Evolutionary conservation across 92 coral and sea anemone genomes (phyloP).

Genomic region (Muricea muricata): DNA sequence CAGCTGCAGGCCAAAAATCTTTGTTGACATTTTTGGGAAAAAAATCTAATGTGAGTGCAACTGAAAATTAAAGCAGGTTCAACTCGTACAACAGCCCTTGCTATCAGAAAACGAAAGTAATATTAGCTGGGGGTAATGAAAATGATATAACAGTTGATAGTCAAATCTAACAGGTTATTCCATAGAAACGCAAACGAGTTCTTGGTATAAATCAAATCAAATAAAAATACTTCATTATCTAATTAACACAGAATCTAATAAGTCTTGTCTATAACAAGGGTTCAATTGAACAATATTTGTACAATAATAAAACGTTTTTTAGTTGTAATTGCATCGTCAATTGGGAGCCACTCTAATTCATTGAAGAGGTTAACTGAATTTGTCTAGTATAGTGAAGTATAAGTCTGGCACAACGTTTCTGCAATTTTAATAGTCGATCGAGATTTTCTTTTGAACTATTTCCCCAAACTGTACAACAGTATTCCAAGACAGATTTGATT

Average conservation of each 20-base stretch:
- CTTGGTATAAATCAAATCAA: no score
- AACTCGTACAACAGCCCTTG: slow-evolving; percentile 15
- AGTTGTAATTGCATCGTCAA: no score
- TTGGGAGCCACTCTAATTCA: no score
- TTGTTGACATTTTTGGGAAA: not conserved
- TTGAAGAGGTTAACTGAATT: no score
- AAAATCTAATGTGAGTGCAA: not conserved
- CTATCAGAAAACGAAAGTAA: not conserved
- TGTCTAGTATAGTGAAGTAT: not conserved
- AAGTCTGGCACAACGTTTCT: slow-evolving; percentile 40
- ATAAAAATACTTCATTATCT: no score
- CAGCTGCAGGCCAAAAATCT: not conserved
- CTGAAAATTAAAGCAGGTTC: not conserved
- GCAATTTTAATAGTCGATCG: slow-evolving; percentile 10
- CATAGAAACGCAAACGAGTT: no score
- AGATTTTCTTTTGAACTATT: slow-evolving; percentile 21
- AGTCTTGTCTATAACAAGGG: no score
- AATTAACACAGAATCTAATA: no score
- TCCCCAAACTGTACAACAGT: slow-evolving; percentile 36
- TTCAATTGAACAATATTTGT: no score
- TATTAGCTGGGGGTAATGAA: not conserved
- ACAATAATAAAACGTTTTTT: no score
- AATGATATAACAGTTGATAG: not conserved
- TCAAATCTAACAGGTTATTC: not conserved
- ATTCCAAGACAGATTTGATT: slow-evolving; percentile 16